Evolutionary conservation across 2,797 vertebrate genomes (phyloP), one percentile per base, ranked within the genome.

Genomic region (Centropyge bicolor): DNA sequence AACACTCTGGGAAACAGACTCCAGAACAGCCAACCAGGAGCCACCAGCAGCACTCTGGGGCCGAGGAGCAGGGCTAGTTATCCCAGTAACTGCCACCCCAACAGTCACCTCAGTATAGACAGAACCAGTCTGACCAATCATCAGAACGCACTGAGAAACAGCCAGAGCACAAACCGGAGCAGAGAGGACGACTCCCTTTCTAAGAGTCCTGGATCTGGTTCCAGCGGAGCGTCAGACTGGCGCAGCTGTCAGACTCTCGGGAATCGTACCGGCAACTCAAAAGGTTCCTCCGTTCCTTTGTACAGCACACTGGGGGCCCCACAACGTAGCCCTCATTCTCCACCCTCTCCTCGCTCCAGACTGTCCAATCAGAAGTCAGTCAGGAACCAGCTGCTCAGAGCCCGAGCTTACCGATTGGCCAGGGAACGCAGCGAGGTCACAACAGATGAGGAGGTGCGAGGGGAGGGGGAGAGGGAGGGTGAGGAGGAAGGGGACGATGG

Each of bases 321-420:
- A 0, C 86, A 86, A 1, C 71, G 8, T 0, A 77, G 64, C 0
- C 73, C 80, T 9, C 83, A 8, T 40, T 89, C 92, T 4, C 90
- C 87, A 2, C 87, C 89, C 1, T 93, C 91, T 0, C 90, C 93
- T 3, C 90, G 92, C 27, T 90, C 88, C 16, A 92, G 88, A 48
- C 64, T 81, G 49, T 86, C 92, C 76, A 93, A 92, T 81, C 93
- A 92, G 71, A 93, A 87, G 77, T 92, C 89, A 0, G 82, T 91
- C 38, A 85, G 94, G 74, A 94, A 92, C 69, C 88, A 90, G 70
- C 86, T 95, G 73, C 92, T 95, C 27, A 86, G 89, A 57, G 94
- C 92, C 4, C 84, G 93, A 36, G 95, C 94, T 0, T 89, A 87
- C 45, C 86, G 85, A 68, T 46, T 89, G 55, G 84, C 92, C 38